phyloP scores from a whole-genome alignment of 2,888 invertebrate species.

The Spodoptera exigua region DNA sequence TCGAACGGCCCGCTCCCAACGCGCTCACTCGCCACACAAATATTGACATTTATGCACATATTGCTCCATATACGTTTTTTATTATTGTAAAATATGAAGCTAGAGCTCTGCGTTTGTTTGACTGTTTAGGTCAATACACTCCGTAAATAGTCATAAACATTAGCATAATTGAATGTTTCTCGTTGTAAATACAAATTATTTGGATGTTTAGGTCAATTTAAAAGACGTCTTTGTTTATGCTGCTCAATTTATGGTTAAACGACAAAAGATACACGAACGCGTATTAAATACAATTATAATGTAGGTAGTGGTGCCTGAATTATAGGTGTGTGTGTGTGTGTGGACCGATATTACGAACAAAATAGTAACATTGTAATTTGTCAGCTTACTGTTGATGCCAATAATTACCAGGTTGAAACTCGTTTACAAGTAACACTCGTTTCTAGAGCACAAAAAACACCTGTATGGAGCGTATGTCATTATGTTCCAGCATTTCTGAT shows the following conservation, averaged over 20 bases:
- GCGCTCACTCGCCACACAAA: slow-evolving; percentile 72
- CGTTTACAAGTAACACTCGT: slow-evolving; percentile 23
- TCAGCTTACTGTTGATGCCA: slow-evolving; percentile 9
- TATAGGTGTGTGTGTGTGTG: slow-evolving; percentile 15
- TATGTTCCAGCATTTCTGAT: slow-evolving; percentile 47
- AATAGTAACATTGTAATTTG: slow-evolving; percentile 15
- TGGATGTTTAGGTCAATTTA: slow-evolving; percentile 70
- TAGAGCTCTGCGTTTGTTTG: slow-evolving; percentile 77
- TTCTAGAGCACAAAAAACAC: slow-evolving; percentile 34
- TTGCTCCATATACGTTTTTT: slow-evolving; percentile 89
- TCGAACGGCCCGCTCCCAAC: slow-evolving; percentile 69
- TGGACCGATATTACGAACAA: slow-evolving; percentile 6
- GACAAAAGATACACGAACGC: slow-evolving; percentile 55
- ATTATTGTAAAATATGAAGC: slow-evolving; percentile 87
- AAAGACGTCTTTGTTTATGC: slow-evolving; percentile 76
- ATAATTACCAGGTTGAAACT: slow-evolving; percentile 14
- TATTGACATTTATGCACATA: slow-evolving; percentile 89
- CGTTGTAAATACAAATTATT: slow-evolving; percentile 81
- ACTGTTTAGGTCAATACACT: slow-evolving; percentile 77
- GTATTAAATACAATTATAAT: slow-evolving; percentile 45
- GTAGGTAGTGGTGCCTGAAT: slow-evolving; percentile 1
- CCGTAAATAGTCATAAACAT: slow-evolving; percentile 84
- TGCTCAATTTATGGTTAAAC: slow-evolving; percentile 70
- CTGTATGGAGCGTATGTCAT: slow-evolving; percentile 31
- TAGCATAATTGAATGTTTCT: slow-evolving; percentile 86